These are phyloP conservation scores for Apis florea DNA, from an alignment of 1,140 invertebrate species.

Conservation along the genomic window DNA sequence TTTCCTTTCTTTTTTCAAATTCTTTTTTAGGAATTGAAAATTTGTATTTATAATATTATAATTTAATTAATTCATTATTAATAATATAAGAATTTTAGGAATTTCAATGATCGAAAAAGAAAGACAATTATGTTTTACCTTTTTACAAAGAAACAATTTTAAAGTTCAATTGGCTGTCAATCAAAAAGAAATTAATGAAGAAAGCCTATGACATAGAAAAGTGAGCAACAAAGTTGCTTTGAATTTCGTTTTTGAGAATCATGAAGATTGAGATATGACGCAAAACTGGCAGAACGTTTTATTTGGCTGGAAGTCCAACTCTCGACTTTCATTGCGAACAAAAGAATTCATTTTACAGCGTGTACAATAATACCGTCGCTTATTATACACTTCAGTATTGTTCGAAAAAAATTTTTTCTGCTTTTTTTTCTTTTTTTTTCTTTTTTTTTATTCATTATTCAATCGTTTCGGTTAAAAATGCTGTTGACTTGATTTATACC, in stretches of 20 bases:
- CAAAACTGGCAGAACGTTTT: constrained; percentile 12
- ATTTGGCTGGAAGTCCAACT: not conserved
- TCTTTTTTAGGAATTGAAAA: too few species aligned
- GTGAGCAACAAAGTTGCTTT: not conserved
- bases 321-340: constrained; percentile 33
- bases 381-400: constrained; percentile 38
- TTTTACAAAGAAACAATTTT: not conserved
- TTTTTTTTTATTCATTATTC: not conserved
- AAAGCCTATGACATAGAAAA: not conserved
- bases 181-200: not conserved
- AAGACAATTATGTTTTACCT: too few species aligned
- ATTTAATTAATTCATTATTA: too few species aligned
- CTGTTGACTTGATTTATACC: not conserved
- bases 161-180: not conserved
- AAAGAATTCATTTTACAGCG: constrained; percentile 37
- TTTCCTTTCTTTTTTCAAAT: not conserved
- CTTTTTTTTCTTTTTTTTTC: not conserved
- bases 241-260: constrained; percentile 10
- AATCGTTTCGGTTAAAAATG: not conserved
- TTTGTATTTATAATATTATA: too few species aligned
- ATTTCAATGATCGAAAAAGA: not conserved
- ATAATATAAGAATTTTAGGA: not conserved
- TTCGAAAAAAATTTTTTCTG: constrained; percentile 14
- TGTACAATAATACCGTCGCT: constrained; percentile 34
- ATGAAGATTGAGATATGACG: not conserved